Base-by-base conservation (phyloP, 2,888 invertebrate species). In the Latheticus oryzae region DNA sequence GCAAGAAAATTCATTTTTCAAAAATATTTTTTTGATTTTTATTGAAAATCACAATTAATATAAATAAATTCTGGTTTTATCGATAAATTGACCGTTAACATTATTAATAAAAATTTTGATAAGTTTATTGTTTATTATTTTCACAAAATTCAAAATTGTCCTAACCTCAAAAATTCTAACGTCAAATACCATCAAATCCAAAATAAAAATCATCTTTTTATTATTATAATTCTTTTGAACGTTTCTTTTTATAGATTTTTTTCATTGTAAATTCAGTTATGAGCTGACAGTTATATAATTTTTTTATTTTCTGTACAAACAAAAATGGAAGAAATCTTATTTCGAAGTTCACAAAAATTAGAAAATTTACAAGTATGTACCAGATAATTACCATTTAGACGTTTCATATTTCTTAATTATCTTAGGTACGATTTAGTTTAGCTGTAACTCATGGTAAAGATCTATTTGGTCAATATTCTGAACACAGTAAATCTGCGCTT, bases 251-350 rank as follows among this genome's bases (percentile, higher is more conserved):
- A n/a, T n/a, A n/a, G n/a, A n/a, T n/a, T n/a, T n/a, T n/a, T n/a
- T n/a, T n/a, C n/a, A n/a, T n/a, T n/a, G n/a, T n/a, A n/a, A n/a
- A n/a, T n/a, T n/a, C n/a, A n/a, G n/a, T n/a, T n/a, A n/a, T n/a
- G n/a, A n/a, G n/a, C n/a, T 35, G 42, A 5, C 30, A 35, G 13
- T 51, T 51, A 53, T 21, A 35, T 53, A 53, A 45, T 32, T 28
- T 19, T 28, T 30, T 5, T 4, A 13, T n/a, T 13, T 15, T 33
- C 33, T 28, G 21, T 57, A 43, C 21, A 33, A 2, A 43, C 9
- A 26, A 58, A 62, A 60, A 76, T 77, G 77, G 77, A 77, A 54
- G 77, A 75, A 62, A 62, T 77, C 42, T 40, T 76, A 32, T 77
- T 77, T 62, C 64, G 76, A 60, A 71, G 76, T 52, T 68, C 74